phyloP scores from a whole-genome alignment of 2,113 vertebrate genomes.

The Hippoglossus stenolepis region DNA sequence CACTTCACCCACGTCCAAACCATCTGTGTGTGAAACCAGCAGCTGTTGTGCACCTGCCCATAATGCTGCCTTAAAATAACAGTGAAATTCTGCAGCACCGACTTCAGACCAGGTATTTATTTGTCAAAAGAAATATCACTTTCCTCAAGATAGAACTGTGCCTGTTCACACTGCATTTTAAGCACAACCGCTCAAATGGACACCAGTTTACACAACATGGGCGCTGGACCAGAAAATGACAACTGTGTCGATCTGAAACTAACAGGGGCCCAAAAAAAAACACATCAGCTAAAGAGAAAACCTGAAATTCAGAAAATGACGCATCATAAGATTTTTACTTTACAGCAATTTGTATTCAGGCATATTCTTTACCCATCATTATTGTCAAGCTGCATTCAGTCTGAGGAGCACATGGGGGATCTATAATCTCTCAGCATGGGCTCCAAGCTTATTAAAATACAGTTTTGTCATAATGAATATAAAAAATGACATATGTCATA shows the following conservation, averaged over 20 bases:
- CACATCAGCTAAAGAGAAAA: background rate
- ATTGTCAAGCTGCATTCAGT: conserved; percentile 36
- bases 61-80: background rate
- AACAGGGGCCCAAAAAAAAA: no score
- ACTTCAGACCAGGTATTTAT: background rate
- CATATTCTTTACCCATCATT: conserved; percentile 27
- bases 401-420: conserved; percentile 32
- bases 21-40: background rate
- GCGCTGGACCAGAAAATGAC: background rate
- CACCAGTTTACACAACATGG: background rate
- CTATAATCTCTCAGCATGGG: conserved; percentile 47
- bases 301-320: conserved; percentile 9
- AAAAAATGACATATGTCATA: conserved; percentile 40
- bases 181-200: background rate
- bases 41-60: background rate
- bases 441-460: conserved; percentile 52
- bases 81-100: background rate
- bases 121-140: background rate
- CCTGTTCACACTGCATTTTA: background rate
- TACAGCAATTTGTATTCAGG: conserved; percentile 12
- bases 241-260: background rate
- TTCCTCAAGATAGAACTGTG: background rate
- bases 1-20: background rate
- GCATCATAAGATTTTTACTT: conserved; percentile 17
- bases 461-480: conserved; percentile 53